These are phyloP conservation scores for Oscheius myriophilus DNA, from an alignment of 2,888 invertebrate genomes.

Conservation along the genomic window DNA sequence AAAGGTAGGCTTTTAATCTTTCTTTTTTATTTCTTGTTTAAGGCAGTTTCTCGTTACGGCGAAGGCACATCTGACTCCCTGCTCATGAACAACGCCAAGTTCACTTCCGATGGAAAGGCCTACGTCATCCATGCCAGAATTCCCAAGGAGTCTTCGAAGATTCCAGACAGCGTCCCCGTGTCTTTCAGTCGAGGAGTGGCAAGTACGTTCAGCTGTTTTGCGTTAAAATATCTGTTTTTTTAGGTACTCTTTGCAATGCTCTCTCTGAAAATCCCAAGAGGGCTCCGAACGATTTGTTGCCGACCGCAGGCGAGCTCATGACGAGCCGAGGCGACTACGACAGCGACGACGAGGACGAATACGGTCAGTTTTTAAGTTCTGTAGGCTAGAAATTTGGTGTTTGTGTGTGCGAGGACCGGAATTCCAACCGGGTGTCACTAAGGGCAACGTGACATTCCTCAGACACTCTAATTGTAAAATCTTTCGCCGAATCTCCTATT, in stretches of 20 bases:
- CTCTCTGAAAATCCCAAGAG: background rate
- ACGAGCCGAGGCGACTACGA: background rate
- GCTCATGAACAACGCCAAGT: conserved; percentile 24
- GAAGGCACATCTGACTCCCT: conserved; percentile 20
- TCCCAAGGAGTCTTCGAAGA: background rate
- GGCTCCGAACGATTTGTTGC: conserved; percentile 6
- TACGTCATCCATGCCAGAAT: conserved; percentile 19
- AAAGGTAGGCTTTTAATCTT: conserved; percentile 7
- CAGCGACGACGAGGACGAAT: conserved; percentile 17
- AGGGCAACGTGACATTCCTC: no score
- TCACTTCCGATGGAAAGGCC: conserved; percentile 18
- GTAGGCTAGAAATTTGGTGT: no score
- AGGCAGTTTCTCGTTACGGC: conserved; percentile 29
- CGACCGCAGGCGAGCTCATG: conserved; percentile 3
- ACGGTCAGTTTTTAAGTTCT: no score
- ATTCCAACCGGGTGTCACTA: no score
- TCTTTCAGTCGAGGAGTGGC: background rate
- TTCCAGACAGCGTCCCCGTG: background rate
- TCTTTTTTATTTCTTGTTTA: background rate
- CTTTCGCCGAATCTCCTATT: no score
- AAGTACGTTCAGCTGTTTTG: background rate
- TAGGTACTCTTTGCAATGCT: conserved; percentile 13
- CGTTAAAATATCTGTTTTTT: background rate
- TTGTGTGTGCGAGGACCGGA: no score
- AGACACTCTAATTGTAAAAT: no score